Evolutionary conservation across 2,113 vertebrate genomes (phyloP).

Genomic region (Cacatua alba): DNA sequence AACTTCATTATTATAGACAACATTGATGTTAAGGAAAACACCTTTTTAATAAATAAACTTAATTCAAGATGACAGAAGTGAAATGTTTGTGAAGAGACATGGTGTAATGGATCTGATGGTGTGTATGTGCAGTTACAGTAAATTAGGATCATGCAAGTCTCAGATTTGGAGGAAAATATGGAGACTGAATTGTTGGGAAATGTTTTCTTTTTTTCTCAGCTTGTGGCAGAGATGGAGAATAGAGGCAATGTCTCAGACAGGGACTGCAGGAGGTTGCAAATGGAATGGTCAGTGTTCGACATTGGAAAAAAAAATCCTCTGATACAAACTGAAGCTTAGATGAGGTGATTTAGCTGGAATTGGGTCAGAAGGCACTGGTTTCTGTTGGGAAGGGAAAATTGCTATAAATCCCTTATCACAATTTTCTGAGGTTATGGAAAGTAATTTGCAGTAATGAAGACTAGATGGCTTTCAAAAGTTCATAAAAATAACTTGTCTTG

Average conservation of each 20-base stretch:
- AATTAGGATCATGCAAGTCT: not conserved
- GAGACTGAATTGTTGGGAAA: not conserved
- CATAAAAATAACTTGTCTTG: not conserved
- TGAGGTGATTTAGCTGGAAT: constrained; percentile 46
- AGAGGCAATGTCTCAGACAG: not conserved
- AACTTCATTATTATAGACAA: not conserved
- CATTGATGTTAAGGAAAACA: not conserved
- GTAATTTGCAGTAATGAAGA: constrained; percentile 9
- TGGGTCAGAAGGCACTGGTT: constrained; percentile 46
- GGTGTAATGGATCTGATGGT: not conserved
- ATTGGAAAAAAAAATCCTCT: not conserved
- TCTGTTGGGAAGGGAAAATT: constrained; percentile 15
- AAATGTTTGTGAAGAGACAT: not conserved
- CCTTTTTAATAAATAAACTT: not conserved
- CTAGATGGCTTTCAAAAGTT: not conserved
- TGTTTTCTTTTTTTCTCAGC: not conserved
- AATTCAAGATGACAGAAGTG: not conserved
- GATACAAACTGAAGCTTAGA: constrained; percentile 3
- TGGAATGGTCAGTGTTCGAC: not conserved
- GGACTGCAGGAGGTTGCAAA: not conserved
- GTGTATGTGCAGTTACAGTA: not conserved
- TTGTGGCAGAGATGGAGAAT: not conserved
- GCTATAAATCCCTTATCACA: constrained; percentile 35
- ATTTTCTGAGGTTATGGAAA: constrained; percentile 50
- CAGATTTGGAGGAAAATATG: not conserved